Conservation (phyloP, 2,797 vertebrate genomes). For the Hemitrygon akajei region DNA sequence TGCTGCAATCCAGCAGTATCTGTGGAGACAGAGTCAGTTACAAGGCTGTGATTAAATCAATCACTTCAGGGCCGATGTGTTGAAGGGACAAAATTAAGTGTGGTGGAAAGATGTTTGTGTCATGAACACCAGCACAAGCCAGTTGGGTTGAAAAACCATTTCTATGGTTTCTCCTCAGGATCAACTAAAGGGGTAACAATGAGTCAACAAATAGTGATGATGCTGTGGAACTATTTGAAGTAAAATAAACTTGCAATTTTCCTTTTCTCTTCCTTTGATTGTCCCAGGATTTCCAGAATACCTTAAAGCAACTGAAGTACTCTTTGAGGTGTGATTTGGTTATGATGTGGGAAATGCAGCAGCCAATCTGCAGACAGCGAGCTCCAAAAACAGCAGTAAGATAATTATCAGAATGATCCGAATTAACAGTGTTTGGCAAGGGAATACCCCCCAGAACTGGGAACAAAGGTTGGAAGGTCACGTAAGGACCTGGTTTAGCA, state of each 20-base stretch:
- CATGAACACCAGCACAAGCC: no score
- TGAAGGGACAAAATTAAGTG: no score
- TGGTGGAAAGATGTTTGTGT: no score
- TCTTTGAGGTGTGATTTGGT: neutral
- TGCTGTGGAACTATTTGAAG: neutral
- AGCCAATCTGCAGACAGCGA: neutral
- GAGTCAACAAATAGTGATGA: neutral
- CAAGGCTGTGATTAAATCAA: no score
- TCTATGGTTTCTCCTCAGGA: neutral
- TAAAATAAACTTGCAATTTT: neutral
- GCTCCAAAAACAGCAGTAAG: neutral
- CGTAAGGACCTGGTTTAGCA: neutral
- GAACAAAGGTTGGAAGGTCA: no score
- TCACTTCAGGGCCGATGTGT: no score
- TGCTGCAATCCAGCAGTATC: no score
- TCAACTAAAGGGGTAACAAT: neutral
- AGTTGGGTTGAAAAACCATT: neutral
- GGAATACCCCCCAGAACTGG: neutral
- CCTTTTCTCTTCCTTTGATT: neutral
- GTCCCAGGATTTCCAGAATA: neutral
- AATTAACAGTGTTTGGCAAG: neutral
- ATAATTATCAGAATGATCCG: neutral
- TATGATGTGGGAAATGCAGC: neutral
- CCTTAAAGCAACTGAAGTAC: neutral
- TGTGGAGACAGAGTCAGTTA: no score